Percentiles rank a stretch among this genome's conserved stretches.
Conservation (phyloP, 1,140 invertebrate genomes). For the Conus betulinus region DNA sequence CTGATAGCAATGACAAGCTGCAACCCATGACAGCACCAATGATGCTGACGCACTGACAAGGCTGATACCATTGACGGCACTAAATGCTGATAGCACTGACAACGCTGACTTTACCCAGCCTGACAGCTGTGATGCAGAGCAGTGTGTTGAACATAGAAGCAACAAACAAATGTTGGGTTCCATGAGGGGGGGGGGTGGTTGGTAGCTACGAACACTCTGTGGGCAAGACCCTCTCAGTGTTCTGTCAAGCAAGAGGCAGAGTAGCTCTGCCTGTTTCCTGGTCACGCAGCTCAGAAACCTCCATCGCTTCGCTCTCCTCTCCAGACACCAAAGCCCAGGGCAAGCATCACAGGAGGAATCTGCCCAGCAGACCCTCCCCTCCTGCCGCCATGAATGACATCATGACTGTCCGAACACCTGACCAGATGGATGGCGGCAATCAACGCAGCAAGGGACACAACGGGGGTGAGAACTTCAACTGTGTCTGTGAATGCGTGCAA, state of each 20-base stretch:
- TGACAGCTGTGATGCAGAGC: background rate
- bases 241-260: background rate
- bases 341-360: background rate
- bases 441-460: constrained; percentile 10
- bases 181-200: too few relatives aligned
- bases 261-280: background rate
- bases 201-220: background rate
- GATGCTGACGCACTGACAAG: background rate
- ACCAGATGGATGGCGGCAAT: background rate
- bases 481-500: background rate
- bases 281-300: background rate
- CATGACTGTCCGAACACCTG: background rate
- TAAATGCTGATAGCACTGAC: background rate
- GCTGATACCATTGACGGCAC: background rate
- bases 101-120: background rate
- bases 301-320: background rate
- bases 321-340: background rate
- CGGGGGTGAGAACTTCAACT: background rate
- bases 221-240: too few relatives aligned
- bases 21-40: background rate
- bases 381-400: background rate
- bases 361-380: background rate
- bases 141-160: background rate
- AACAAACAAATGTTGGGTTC: background rate
- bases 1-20: background rate